Conservation (phyloP, 2,888 invertebrate genomes). For the Pterostichus niger region DNA sequence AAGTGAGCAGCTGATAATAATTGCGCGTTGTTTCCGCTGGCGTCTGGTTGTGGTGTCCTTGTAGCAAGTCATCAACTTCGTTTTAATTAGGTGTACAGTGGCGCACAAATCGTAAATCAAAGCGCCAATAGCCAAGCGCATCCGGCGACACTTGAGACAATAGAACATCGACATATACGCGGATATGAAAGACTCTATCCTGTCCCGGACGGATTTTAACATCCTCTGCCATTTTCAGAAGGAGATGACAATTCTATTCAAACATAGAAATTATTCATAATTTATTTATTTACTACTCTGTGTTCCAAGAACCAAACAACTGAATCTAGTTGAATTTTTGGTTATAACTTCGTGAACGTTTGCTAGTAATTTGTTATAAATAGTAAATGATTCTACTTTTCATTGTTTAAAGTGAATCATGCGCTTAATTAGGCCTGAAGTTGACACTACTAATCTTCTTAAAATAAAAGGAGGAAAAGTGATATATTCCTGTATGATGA, state of each 20-base stretch:
- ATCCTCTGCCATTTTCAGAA: slow-evolving; percentile 6
- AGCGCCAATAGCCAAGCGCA: slow-evolving; percentile 42
- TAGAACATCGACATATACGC: slow-evolving; percentile 6
- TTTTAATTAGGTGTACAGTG: slow-evolving; percentile 41
- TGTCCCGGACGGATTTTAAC: background rate
- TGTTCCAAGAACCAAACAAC: too few relatives aligned
- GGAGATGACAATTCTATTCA: background rate
- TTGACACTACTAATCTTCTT: too few relatives aligned
- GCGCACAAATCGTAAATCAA: slow-evolving; percentile 41
- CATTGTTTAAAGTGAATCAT: too few relatives aligned
- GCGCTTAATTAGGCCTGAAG: too few relatives aligned
- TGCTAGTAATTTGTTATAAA: too few relatives aligned
- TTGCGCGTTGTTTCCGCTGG: slow-evolving; percentile 3
- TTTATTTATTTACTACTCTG: background rate
- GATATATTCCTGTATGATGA: too few relatives aligned
- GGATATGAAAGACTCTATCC: background rate
- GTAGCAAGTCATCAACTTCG: slow-evolving; percentile 45
- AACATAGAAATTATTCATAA: background rate
- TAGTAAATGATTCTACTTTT: too few relatives aligned
- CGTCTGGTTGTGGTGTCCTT: background rate
- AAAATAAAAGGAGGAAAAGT: too few relatives aligned
- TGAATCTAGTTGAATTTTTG: too few relatives aligned
- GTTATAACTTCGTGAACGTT: too few relatives aligned
- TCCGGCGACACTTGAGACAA: slow-evolving; percentile 35
- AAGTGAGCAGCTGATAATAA: slow-evolving; percentile 1